A percentile compares a stretch with the other conserved stretches of the same genome.
Conservation (phyloP, 2,888 invertebrate species). For the Drosophila prolongata region DNA sequence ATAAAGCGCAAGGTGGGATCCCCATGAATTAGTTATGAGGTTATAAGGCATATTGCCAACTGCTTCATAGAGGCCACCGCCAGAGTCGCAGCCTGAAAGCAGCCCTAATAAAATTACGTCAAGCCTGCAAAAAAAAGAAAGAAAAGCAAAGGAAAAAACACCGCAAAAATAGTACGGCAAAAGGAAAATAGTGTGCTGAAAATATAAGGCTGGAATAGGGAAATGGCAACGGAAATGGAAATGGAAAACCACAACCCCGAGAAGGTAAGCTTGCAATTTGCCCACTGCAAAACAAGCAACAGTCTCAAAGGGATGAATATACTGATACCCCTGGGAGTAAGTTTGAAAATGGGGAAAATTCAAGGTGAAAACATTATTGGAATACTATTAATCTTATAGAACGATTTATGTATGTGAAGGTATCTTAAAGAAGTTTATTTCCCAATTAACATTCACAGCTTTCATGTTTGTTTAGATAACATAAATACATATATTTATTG, state of each 20-base stretch:
- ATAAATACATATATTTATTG: too few species aligned
- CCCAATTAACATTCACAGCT: too few species aligned
- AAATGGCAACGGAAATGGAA: slow-evolving; percentile 8
- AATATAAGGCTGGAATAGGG: neutral
- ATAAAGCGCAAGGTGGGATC: slow-evolving; percentile 59
- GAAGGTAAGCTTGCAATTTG: slow-evolving; percentile 8
- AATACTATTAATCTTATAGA: too few species aligned
- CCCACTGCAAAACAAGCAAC: neutral
- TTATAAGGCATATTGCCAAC: slow-evolving; percentile 47
- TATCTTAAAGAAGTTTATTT: too few species aligned
- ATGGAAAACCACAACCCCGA: slow-evolving; percentile 3
- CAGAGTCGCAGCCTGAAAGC: slow-evolving; percentile 23
- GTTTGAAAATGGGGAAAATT: neutral
- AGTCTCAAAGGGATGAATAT: neutral
- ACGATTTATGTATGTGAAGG: too few species aligned
- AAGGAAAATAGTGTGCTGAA: neutral
- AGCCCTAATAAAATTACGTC: slow-evolving; percentile 63
- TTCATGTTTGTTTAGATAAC: too few species aligned
- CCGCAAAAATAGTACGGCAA: neutral
- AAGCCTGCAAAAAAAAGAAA: slow-evolving; percentile 23
- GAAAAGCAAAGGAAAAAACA: slow-evolving; percentile 6
- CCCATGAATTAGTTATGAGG: slow-evolving; percentile 66
- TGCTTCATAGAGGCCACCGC: slow-evolving; percentile 23
- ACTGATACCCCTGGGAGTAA: neutral
- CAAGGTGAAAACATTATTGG: too few species aligned